phyloP scores from a whole-genome alignment of 2,797 vertebrate genomes.

The Pangasius krempfi region DNA sequence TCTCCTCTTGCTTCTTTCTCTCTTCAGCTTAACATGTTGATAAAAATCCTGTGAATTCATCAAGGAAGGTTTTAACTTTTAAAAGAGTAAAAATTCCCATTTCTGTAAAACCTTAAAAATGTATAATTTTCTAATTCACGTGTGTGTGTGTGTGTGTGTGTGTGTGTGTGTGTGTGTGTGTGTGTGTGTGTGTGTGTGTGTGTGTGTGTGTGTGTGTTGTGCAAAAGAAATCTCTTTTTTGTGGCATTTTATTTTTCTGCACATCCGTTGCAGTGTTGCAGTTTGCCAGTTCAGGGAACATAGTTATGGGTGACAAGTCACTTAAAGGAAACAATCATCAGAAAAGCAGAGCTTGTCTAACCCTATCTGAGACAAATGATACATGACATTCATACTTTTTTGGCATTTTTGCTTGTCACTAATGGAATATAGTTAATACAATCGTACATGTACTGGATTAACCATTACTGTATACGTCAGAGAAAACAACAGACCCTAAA shows the following conservation, averaged over 20 bases:
- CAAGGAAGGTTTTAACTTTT: conserved; percentile 75
- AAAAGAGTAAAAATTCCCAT: conserved; percentile 63
- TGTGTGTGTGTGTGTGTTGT: background rate
- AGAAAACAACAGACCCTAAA: background rate
- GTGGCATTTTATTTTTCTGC: background rate
- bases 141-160: background rate
- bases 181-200: background rate
- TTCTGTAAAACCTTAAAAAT: conserved; percentile 58
- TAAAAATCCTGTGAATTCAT: conserved; percentile 77
- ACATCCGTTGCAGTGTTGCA: background rate
- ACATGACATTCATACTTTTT: background rate
- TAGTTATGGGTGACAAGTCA: background rate
- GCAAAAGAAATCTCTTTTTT: background rate
- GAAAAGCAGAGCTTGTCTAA: background rate
- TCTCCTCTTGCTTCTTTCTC: conserved; percentile 14
- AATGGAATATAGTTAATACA: background rate
- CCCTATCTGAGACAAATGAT: no score
- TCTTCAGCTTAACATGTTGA: conserved; percentile 66
- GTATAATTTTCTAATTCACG: background rate
- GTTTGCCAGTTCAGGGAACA: background rate
- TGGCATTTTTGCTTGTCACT: background rate
- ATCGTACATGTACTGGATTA: background rate
- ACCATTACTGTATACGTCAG: conserved; percentile 36
- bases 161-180: background rate
- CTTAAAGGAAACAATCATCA: background rate